These are phyloP conservation scores for Hemitrygon akajei DNA, from an alignment of 2,797 vertebrate species.

Conservation along the genomic window DNA sequence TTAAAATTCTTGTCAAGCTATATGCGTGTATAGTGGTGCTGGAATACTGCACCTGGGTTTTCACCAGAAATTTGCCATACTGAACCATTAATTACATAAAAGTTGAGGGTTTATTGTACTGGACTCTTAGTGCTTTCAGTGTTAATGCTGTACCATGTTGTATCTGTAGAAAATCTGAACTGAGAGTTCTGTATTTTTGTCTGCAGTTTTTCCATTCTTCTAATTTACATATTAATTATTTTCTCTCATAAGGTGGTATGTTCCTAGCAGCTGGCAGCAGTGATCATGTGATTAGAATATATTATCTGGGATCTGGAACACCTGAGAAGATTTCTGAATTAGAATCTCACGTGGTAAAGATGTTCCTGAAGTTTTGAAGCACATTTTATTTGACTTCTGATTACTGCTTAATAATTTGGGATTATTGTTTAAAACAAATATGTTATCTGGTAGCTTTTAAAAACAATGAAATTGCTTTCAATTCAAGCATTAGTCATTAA, in stretches of 20 bases:
- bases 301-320: conserved; percentile 83
- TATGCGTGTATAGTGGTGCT: too few relatives aligned
- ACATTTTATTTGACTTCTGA: background rate
- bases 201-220: conserved; percentile 40
- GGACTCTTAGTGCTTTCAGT: background rate
- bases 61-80: too few relatives aligned
- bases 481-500: background rate
- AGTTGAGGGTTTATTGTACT: too few relatives aligned
- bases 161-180: conserved; percentile 12
- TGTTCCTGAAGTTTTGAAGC: background rate
- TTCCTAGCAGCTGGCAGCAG: conserved; percentile 96
- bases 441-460: too few relatives aligned
- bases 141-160: background rate
- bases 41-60: too few relatives aligned
- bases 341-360: conserved; percentile 83
- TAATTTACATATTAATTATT: background rate
- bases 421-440: background rate
- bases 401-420: background rate
- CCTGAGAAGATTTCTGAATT: conserved; percentile 91
- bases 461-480: background rate
- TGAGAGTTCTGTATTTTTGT: background rate
- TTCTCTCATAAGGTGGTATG: conserved; percentile 73
- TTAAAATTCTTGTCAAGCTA: too few relatives aligned
- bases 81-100: too few relatives aligned
- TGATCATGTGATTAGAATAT: conserved; percentile 94